Percentiles rank a stretch among this genome's conserved stretches.
Conservation (phyloP, 1,140 invertebrate species). For the Trachymyrmex cornetzi region DNA sequence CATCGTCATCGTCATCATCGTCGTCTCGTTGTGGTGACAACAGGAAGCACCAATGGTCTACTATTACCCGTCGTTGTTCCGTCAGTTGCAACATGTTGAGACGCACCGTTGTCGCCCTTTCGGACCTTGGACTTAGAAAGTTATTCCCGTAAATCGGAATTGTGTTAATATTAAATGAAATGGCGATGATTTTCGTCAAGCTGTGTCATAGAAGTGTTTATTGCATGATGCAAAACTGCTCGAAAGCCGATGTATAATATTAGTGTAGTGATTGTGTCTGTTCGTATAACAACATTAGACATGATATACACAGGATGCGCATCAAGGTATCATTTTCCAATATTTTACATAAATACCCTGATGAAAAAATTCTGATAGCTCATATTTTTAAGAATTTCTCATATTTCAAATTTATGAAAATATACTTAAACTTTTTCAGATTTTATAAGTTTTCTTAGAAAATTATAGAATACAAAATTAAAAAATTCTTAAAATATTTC, state of each 20-base stretch:
- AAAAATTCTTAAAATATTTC: too few species aligned
- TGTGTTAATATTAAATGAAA: constrained; percentile 20
- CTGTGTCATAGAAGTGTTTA: constrained; percentile 1
- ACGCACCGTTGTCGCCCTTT: constrained; percentile 61
- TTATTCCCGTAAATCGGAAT: constrained; percentile 50
- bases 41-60: constrained; percentile 38
- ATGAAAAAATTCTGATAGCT: neutral
- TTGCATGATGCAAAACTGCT: neutral
- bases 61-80: constrained; percentile 52
- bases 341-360: neutral
- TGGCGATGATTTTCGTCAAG: neutral
- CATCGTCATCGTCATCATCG: too few species aligned
- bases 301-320: neutral
- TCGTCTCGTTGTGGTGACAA: constrained; percentile 2
- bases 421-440: neutral
- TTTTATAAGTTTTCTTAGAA: neutral
- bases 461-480: neutral
- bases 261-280: constrained; percentile 17
- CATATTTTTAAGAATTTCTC: constrained; percentile 1
- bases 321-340: constrained; percentile 2
- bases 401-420: neutral
- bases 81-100: constrained; percentile 42
- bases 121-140: constrained; percentile 61
- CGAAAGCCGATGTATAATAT: constrained; percentile 5
- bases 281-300: constrained; percentile 13